These are phyloP conservation scores for Pteronura brasiliensis DNA, from an alignment of 2,113 vertebrate species.

Conservation along the genomic window DNA sequence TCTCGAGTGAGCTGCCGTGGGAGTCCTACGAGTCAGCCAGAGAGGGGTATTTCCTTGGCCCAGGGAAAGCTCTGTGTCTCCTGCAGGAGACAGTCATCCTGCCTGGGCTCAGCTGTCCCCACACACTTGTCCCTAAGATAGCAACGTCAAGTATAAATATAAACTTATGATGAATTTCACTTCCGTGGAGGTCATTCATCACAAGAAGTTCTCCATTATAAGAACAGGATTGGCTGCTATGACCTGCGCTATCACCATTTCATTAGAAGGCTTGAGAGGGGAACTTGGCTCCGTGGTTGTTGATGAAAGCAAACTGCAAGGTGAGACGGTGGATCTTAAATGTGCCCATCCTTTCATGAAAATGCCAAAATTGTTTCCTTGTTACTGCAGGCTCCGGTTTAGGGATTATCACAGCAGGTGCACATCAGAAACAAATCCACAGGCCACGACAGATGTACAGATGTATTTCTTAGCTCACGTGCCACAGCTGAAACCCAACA, in stretches of 20 bases:
- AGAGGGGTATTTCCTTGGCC: background rate
- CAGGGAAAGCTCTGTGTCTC: background rate
- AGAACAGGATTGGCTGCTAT: slow-evolving; percentile 85
- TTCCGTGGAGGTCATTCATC: slow-evolving; percentile 73
- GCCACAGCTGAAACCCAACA: background rate
- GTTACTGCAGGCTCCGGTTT: slow-evolving; percentile 85
- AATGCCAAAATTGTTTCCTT: slow-evolving; percentile 86
- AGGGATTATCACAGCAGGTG: slow-evolving; percentile 86
- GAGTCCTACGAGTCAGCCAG: background rate
- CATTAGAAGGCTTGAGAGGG: slow-evolving; percentile 86
- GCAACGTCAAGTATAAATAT: slow-evolving; percentile 79
- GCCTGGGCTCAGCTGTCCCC: background rate
- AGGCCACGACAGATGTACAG: background rate
- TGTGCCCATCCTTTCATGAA: slow-evolving; percentile 86
- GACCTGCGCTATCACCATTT: slow-evolving; percentile 82
- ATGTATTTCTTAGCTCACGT: background rate
- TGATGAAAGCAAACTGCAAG: slow-evolving; percentile 87
- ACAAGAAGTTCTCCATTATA: slow-evolving; percentile 84
- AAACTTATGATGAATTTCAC: slow-evolving; percentile 85
- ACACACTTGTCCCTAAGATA: slow-evolving; percentile 46
- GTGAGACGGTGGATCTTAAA: slow-evolving; percentile 86
- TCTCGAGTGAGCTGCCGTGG: background rate
- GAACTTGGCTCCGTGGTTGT: slow-evolving; percentile 85
- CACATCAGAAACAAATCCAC: slow-evolving; percentile 84
- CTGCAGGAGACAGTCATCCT: too few relatives aligned